Base-by-base conservation (phyloP, 2,113 vertebrate species). In the Platichthys flesus region DNA sequence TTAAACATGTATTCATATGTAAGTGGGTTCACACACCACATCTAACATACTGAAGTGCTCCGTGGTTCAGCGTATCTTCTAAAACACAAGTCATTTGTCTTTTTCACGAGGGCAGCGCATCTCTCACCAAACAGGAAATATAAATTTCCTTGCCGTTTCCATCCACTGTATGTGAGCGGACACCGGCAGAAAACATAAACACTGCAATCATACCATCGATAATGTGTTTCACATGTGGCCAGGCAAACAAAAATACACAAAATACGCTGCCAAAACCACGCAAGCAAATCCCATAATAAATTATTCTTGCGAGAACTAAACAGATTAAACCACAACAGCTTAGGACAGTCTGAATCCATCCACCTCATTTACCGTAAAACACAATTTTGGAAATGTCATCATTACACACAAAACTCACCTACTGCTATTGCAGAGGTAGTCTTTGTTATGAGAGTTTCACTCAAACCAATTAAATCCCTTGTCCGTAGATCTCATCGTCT, bases 101-200 rank as follows among this genome's bases (percentile, higher is more conserved):
- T 59, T 57, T 79, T 31, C 58, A 45, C 61, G 60, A 78, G 85
- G 61, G 70, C 13, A 8, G 42, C n/a, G 35, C 35, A 71, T 82
- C 54, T 49, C 77, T 73, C 56, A 76, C 67, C 85, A 62, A 82
- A 88, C 79, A 84, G 77, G 74, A 87, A 82, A 47, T 68, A 74
- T 76, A 76, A 61, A 67, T 78, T 67, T 81, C 70, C 65, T 69
- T 15, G 54, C 40, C 35, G n/a, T 68, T 81, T 65, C 61, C 52
- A 55, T 74, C 62, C 61, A 60, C 67, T 65, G 52, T 42, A 10
- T 68, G 49, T 20, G 66, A 52, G 45, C 63, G 66, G 66, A 45
- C 66, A 67, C 40, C 65, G 67, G 51, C 26, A 76, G 57, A 66
- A 65, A 74, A 71, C 45, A 71, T 31, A 72, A 75, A 87, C 74